A percentile compares a stretch with the other conserved stretches of the same genome.
Evolutionary conservation across 2,113 vertebrate species (phyloP).

Genomic region (Cynoglossus semilaevis): DNA sequence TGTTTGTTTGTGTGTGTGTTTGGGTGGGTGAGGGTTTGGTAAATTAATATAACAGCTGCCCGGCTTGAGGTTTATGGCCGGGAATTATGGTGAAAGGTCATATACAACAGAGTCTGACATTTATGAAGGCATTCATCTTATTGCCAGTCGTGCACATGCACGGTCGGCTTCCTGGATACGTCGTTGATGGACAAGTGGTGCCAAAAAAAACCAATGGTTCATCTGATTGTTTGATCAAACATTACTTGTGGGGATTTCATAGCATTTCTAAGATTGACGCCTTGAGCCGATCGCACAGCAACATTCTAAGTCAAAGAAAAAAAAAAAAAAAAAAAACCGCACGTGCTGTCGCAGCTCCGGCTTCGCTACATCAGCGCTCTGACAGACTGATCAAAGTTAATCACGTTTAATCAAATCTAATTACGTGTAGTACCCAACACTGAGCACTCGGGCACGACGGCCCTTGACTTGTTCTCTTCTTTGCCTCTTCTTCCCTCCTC

Average conservation of each 20-base stretch:
- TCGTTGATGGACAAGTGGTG: neutral
- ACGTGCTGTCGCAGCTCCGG: constrained; percentile 43
- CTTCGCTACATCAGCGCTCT: constrained; percentile 53
- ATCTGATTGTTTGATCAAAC: constrained; percentile 30
- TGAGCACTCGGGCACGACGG: constrained; percentile 47
- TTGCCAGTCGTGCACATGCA: constrained; percentile 5
- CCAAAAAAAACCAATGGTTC: constrained; percentile 16
- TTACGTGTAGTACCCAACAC: constrained; percentile 64
- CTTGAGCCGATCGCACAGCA: constrained; percentile 2
- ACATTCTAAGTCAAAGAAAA: neutral
- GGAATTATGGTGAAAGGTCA: constrained; percentile 61
- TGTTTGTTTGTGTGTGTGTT: neutral
- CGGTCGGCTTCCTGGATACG: constrained; percentile 2
- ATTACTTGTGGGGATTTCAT: constrained; percentile 26
- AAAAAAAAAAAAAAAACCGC: no score
- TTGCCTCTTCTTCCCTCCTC: constrained; percentile 28
- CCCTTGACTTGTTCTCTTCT: constrained; percentile 13
- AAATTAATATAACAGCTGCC: constrained; percentile 52
- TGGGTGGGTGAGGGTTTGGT: constrained; percentile 20
- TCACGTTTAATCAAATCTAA: constrained; percentile 66
- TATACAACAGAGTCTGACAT: constrained; percentile 53
- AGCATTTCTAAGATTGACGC: constrained; percentile 20
- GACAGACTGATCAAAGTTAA: constrained; percentile 60
- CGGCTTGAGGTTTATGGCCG: constrained; percentile 36
- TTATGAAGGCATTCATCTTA: constrained; percentile 42